Evolutionary conservation across 1,140 invertebrate species (phyloP), one percentile per base, ranked within the genome.

Genomic region (Pectinophora gossypiella): DNA sequence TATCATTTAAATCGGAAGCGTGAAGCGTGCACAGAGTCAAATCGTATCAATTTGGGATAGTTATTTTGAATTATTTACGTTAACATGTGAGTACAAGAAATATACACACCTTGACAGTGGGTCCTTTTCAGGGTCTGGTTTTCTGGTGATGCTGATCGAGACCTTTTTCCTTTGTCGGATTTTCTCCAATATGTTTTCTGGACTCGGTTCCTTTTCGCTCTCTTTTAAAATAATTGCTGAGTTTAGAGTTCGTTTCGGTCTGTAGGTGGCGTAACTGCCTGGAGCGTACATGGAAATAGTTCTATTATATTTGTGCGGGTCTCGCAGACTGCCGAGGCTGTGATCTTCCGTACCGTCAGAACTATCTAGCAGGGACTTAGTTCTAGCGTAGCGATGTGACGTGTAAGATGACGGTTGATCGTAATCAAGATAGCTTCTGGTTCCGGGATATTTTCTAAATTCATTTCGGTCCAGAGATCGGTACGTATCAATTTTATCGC

Each of bases 131-230:
- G 61, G 48, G 48, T 84, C 81, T 3, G 75, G 68, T 72, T 84
- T 84, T 63, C 75, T 74, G 27, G 81, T 86, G 59, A 85, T 79
- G 67, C 81, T 85, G 64, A 86, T 86, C n/a, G 81, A 81, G 64
- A 81, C 71, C 44, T 82, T 77, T 56, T 78, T 89, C 64, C 84
- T 76, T 45, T 88, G 78, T 61, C 80, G 79, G 63, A 89, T 88
- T 78, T 85, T 89, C 36, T 86, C 85, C 48, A 88, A 59, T 54
- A 89, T 85, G 56, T 87, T 87, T 64, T 89, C 87, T n/a, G 86
- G 77, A 48, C 79, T 87, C 38, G 76, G 74, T 68, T 88, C 84
- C 50, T 78, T 81, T 68, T 88, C 87, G 49, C 71, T 79, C 52
- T 87, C 85, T 67, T 86, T 87, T 19, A 89, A 64, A 51, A 89